These are phyloP conservation scores for Columba janthina DNA, from an alignment of 2,113 vertebrate species.

Conservation along the genomic window DNA sequence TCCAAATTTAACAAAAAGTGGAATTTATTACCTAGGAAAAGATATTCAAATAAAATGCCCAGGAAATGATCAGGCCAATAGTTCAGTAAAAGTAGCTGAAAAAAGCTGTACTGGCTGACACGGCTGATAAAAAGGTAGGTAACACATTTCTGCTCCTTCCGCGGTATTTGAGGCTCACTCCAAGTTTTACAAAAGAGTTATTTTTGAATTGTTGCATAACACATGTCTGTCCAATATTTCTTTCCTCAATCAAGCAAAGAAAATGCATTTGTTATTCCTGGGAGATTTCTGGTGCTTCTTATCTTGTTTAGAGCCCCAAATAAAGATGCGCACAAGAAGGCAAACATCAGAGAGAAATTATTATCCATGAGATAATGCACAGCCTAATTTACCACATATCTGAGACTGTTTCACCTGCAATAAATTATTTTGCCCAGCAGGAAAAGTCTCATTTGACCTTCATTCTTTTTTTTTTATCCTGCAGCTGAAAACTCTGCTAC, in stretches of 20 bases:
- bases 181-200: constrained; percentile 65
- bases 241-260: constrained; percentile 65
- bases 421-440: constrained; percentile 56
- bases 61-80: constrained; percentile 43
- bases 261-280: constrained; percentile 65
- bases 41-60: constrained; percentile 21
- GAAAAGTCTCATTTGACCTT: constrained; percentile 56
- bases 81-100: constrained; percentile 37
- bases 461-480: background rate
- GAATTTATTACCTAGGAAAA: constrained; percentile 1
- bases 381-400: constrained; percentile 52
- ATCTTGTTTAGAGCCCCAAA: constrained; percentile 58
- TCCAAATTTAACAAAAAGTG: background rate
- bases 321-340: constrained; percentile 45
- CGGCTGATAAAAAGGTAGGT: constrained; percentile 52
- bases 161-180: constrained; percentile 53
- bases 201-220: constrained; percentile 71
- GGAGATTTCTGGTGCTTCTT: constrained; percentile 59
- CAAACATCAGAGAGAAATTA: constrained; percentile 57
- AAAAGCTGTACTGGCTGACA: constrained; percentile 16
- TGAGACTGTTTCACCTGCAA: constrained; percentile 53
- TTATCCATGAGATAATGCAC: constrained; percentile 52
- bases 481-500: constrained; percentile 57
- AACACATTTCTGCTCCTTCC: constrained; percentile 54
- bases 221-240: constrained; percentile 64